Evolutionary conservation across 1,140 invertebrate genomes (phyloP).

Genomic region (Mactra quadrangularis): DNA sequence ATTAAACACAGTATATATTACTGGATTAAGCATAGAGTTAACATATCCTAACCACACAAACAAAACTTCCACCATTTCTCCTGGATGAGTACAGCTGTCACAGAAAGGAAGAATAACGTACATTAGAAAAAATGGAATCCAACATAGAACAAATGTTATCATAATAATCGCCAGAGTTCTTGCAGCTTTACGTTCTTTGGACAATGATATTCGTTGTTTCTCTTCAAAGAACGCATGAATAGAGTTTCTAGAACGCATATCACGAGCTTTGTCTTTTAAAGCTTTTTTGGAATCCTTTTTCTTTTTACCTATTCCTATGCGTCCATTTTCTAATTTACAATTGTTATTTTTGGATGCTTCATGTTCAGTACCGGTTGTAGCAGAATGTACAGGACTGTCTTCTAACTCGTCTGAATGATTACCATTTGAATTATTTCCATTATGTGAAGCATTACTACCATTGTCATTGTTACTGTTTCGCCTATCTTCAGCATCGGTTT

Average conservation of each 20-base stretch:
- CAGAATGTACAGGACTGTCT: background rate
- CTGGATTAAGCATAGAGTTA: slow-evolving; percentile 83
- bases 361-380: too few species aligned
- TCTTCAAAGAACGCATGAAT: slow-evolving; percentile 89
- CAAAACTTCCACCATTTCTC: slow-evolving; percentile 65
- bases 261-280: slow-evolving; percentile 5
- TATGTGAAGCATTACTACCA: background rate
- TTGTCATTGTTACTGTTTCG: background rate
- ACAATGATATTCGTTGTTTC: slow-evolving; percentile 95
- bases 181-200: slow-evolving; percentile 96
- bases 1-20: slow-evolving; percentile 88
- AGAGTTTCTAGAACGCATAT: background rate
- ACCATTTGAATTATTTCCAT: slow-evolving; percentile 21
- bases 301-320: too few species aligned
- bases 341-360: too few species aligned
- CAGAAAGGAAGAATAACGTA: slow-evolving; percentile 92
- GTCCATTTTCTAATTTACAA: too few species aligned
- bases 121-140: slow-evolving; percentile 97
- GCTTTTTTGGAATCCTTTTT: too few species aligned
- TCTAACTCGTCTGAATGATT: background rate
- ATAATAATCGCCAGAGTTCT: slow-evolving; percentile 97
- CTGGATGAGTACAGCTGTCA: slow-evolving; percentile 83
- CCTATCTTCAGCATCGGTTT: background rate
- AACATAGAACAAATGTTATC: slow-evolving; percentile 96
- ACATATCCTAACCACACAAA: slow-evolving; percentile 84